Evolutionary conservation across 1,140 invertebrate genomes (phyloP), one percentile per base, ranked within the genome.

Genomic region (Heliconius eleuchia): DNA sequence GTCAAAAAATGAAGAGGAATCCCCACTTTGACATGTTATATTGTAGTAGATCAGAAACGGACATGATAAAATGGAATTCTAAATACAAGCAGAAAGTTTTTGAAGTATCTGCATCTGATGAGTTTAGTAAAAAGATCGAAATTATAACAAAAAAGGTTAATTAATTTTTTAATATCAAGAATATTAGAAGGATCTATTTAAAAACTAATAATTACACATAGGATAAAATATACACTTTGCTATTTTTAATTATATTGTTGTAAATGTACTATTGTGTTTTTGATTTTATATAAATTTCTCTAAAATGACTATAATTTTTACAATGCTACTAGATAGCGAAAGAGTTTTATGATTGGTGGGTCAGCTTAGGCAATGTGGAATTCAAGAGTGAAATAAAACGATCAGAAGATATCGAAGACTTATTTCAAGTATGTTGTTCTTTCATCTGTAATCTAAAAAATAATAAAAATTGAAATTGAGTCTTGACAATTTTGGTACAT

Each of bases 271-370:
- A 46, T 46, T 11, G 42, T 46, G 42, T 46, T 46, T 46, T 46
- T 11, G 13, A 13, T 46, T 46, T 46, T 46, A 46, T 46, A 46
- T 13, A 46, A 46, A 46, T 46, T 0, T 46, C 13, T 46, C 42
- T 46, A 13, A 11, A 2, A 46, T 46, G 34, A 1, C 55, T 30
- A 16, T 30, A 66, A 27, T 16, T 66, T 66, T 11, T 11, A 16
- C 7, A 27, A 5, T 74, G 72, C 85, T 91, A 87, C 74, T 82
- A 95, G 94, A 95, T 95, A 70, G 93, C 95, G 16, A 89, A 89
- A 74, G 95, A 96, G 71, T 96, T 96, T 83, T 96, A 95, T 77
- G 91, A 95, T 3, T 96, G 96, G 96, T 90, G 96, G 86, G 91
- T 93, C 66, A 88, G 80, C 71, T 84, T 96, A 27, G 95, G 95